Conservation (phyloP, 2,888 invertebrate genomes). For the Xiphydria camelus region DNA sequence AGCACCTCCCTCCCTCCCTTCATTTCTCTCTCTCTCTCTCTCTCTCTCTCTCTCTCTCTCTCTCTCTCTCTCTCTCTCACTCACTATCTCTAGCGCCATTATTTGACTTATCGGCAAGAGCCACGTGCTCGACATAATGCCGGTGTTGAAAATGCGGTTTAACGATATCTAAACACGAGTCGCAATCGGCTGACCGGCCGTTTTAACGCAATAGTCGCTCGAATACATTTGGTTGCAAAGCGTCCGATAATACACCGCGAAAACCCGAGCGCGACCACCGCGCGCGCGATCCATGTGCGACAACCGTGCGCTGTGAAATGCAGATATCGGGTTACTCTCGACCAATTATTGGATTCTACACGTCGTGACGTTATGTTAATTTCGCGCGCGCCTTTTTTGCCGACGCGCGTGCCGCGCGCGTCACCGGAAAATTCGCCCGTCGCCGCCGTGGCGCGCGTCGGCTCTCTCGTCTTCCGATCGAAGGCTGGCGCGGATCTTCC, state of each 20-base stretch:
- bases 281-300: not conserved
- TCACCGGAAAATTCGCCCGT: too few relatives aligned
- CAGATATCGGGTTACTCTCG: slow-evolving; percentile 48
- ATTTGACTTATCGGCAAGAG: slow-evolving; percentile 52
- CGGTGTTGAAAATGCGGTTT: slow-evolving; percentile 53
- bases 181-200: slow-evolving; percentile 35
- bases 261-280: slow-evolving; percentile 10
- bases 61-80: not conserved
- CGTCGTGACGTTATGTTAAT: slow-evolving; percentile 43
- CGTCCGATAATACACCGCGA: slow-evolving; percentile 21
- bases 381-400: slow-evolving; percentile 17
- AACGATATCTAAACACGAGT: slow-evolving; percentile 54
- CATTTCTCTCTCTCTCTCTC: slow-evolving; percentile 15
- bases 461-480: too few relatives aligned
- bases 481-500: too few relatives aligned
- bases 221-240: slow-evolving; percentile 17
- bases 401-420: too few relatives aligned
- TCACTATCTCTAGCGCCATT: too few relatives aligned
- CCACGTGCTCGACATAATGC: slow-evolving; percentile 55
- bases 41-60: slow-evolving; percentile 5
- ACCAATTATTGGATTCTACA: slow-evolving; percentile 46
- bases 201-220: slow-evolving; percentile 10
- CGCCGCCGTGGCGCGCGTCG: too few relatives aligned
- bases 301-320: slow-evolving; percentile 11
- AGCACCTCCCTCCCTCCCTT: too few relatives aligned